A percentile compares a stretch with the other conserved stretches of the same genome.
phyloP scores from a whole-genome alignment of 2,113 vertebrate genomes.

The Syngnathus typhle region DNA sequence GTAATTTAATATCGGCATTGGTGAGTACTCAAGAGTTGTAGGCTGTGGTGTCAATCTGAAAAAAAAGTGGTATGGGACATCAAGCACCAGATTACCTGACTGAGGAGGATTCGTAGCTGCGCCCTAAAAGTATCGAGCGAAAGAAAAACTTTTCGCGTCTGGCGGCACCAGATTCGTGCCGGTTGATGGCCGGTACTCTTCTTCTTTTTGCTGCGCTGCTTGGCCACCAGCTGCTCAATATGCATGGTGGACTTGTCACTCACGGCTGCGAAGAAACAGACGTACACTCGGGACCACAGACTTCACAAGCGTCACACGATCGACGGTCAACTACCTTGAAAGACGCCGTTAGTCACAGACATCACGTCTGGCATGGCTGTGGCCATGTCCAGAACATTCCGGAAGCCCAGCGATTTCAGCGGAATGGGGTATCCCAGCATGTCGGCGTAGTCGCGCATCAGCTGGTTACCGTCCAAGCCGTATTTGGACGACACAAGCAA shows the following conservation, averaged over 20 bases:
- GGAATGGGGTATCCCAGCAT: constrained; percentile 80
- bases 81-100: constrained; percentile 30
- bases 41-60: too few relatives aligned
- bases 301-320: neutral
- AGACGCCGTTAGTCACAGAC: constrained; percentile 47
- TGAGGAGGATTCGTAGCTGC: constrained; percentile 78
- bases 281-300: neutral
- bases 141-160: constrained; percentile 40
- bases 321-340: constrained; percentile 71
- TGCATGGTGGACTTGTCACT: constrained; percentile 74
- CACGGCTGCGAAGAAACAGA: constrained; percentile 63
- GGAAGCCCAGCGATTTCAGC: constrained; percentile 74
- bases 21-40: too few relatives aligned
- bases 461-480: constrained; percentile 70
- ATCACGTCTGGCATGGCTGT: constrained; percentile 83
- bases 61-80: too few relatives aligned
- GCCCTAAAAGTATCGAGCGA: constrained; percentile 61
- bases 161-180: constrained; percentile 53
- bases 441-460: constrained; percentile 75
- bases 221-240: constrained; percentile 78
- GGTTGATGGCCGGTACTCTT: neutral
- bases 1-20: too few relatives aligned
- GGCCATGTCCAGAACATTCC: constrained; percentile 76
- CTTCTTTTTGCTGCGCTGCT: constrained; percentile 60
- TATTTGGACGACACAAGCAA: constrained; percentile 78